Conservation (phyloP, 2,797 vertebrate genomes). For the Lagocephalus sceleratus region DNA sequence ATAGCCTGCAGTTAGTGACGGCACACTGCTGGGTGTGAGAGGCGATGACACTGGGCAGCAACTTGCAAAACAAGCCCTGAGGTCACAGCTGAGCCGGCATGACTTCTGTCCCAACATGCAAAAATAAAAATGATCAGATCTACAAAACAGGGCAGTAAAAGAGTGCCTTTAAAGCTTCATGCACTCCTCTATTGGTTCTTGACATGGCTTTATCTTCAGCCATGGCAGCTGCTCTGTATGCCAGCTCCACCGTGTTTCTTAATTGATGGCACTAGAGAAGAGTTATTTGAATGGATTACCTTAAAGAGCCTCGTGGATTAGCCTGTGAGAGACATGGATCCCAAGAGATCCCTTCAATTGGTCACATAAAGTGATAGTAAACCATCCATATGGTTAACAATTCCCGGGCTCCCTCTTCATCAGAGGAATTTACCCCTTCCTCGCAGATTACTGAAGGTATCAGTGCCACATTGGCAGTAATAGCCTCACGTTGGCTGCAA, state of each 20-base stretch:
- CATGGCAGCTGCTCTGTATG: slow-evolving; percentile 22
- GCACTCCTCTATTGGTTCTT: neutral
- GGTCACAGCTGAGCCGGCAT: neutral
- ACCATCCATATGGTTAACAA: slow-evolving; percentile 50
- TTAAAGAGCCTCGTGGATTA: slow-evolving; percentile 71
- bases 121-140: neutral
- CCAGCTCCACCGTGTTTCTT: slow-evolving; percentile 43
- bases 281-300: slow-evolving; percentile 76
- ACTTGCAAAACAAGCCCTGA: neutral
- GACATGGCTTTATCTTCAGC: slow-evolving; percentile 7
- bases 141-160: neutral
- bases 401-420: slow-evolving; percentile 43
- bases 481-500: slow-evolving; percentile 5
- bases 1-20: neutral
- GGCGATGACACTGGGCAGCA: neutral
- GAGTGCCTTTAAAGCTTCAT: neutral
- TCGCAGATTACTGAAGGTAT: slow-evolving; percentile 14
- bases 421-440: slow-evolving; percentile 43
- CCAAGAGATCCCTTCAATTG: slow-evolving; percentile 59
- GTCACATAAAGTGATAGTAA: slow-evolving; percentile 62
- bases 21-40: neutral
- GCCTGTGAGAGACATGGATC: slow-evolving; percentile 57
- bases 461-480: slow-evolving; percentile 17
- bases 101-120: neutral
- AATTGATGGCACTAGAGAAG: slow-evolving; percentile 67